phyloP scores from a whole-genome alignment of 1,140 invertebrate genomes.

The Paraescarpia echinospica region DNA sequence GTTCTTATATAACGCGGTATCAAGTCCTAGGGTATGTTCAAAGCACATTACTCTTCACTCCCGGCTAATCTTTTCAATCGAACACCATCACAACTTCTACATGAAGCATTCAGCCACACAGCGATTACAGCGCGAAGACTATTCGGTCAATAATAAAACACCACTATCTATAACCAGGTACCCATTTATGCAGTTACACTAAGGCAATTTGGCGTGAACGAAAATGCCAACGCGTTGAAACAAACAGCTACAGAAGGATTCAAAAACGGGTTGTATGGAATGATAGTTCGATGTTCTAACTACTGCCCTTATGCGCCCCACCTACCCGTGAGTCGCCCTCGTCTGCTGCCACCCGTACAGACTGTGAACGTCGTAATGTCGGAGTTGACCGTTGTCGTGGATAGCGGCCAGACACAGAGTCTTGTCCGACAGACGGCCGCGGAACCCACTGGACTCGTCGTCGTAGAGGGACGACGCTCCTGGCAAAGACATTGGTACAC shows the following conservation, averaged over 20 bases:
- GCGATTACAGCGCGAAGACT: too few species aligned
- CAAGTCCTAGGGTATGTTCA: neutral
- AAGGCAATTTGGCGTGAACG: neutral
- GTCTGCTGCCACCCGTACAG: slow-evolving; percentile 52
- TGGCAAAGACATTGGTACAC: neutral
- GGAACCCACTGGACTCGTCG: neutral
- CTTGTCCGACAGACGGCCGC: slow-evolving; percentile 41
- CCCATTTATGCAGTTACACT: too few species aligned
- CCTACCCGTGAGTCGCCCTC: slow-evolving; percentile 41
- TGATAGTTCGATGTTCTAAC: neutral
- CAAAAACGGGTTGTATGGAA: neutral
- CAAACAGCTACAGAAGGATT: neutral
- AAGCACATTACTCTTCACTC: too few species aligned
- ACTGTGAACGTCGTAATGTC: slow-evolving; percentile 52
- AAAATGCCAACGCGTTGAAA: neutral
- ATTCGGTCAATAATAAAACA: too few species aligned
- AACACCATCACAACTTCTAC: too few species aligned
- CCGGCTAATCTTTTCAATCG: too few species aligned
- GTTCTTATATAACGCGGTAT: too few species aligned
- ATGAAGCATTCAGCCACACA: too few species aligned
- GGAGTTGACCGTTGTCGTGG: slow-evolving; percentile 35
- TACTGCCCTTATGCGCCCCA: neutral
- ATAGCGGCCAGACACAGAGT: slow-evolving; percentile 50
- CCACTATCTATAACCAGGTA: too few species aligned
- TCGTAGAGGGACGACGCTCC: neutral